Percentiles rank a stretch among this genome's conserved stretches.
These are phyloP conservation scores for Lucilia cuprina DNA, from an alignment of 1,140 invertebrate species.

Conservation along the genomic window DNA sequence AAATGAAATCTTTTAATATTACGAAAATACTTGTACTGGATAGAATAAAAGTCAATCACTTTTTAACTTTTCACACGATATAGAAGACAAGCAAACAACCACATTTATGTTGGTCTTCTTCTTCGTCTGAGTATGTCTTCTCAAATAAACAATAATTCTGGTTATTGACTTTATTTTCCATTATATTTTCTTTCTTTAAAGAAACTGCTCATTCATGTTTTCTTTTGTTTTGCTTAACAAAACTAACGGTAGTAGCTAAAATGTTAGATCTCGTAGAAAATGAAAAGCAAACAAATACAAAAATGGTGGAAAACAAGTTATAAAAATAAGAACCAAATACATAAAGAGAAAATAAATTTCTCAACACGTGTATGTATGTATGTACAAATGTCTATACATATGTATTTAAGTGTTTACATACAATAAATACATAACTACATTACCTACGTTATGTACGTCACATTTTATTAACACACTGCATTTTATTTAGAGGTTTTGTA, in stretches of 20 bases:
- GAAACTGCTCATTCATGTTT: background rate
- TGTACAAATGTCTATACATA: background rate
- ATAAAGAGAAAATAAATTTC: background rate
- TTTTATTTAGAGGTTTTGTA: background rate
- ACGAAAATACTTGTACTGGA: background rate
- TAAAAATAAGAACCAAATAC: background rate
- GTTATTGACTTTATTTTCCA: background rate
- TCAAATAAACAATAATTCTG: background rate
- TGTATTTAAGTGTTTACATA: background rate
- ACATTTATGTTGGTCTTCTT: too few relatives aligned
- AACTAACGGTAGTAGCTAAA: background rate
- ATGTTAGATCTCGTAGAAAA: background rate
- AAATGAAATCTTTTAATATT: background rate
- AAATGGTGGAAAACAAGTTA: background rate
- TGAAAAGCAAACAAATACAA: too few relatives aligned
- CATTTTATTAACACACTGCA: background rate
- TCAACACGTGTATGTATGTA: background rate
- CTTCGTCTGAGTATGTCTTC: background rate
- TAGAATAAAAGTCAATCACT: background rate
- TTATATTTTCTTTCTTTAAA: background rate
- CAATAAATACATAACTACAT: background rate
- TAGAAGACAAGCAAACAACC: too few relatives aligned
- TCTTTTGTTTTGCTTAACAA: background rate
- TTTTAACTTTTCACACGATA: background rate
- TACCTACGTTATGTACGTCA: background rate